These are phyloP conservation scores for Bothrops jararaca DNA, from an alignment of 2,113 vertebrate genomes.

Conservation along the genomic window DNA sequence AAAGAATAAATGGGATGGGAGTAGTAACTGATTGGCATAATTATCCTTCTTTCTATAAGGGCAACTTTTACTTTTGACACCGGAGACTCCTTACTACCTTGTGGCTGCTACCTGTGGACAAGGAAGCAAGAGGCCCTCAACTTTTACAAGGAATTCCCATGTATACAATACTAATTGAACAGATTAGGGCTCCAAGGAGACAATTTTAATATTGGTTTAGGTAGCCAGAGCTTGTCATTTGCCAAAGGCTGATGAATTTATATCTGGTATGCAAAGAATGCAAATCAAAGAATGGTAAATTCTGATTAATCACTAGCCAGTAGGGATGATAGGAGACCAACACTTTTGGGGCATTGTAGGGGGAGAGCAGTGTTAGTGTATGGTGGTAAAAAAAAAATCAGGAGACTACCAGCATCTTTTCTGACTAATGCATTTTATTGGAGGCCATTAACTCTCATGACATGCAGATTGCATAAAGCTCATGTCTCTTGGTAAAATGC, in stretches of 20 bases:
- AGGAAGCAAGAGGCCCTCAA: neutral
- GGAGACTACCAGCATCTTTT: neutral
- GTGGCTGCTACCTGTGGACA: too few relatives aligned
- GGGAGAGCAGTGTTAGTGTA: neutral
- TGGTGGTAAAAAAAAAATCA: neutral
- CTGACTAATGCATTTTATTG: neutral
- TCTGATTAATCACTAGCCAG: neutral
- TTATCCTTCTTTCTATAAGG: constrained; percentile 6
- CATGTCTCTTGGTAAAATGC: neutral
- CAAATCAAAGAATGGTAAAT: neutral
- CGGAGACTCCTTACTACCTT: constrained; percentile 51
- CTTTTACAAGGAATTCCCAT: neutral
- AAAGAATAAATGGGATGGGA: neutral
- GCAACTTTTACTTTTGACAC: neutral
- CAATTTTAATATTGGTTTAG: neutral
- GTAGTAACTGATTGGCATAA: neutral
- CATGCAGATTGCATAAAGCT: neutral
- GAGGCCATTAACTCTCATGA: neutral
- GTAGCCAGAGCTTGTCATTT: neutral
- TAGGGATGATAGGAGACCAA: neutral
- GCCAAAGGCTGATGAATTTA: neutral
- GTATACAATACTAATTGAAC: neutral
- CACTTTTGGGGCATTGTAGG: neutral
- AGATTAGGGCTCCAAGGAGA: neutral
- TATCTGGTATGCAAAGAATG: neutral